Conservation (phyloP, 2,888 invertebrate species). For the Dromius quadrimaculatus region DNA sequence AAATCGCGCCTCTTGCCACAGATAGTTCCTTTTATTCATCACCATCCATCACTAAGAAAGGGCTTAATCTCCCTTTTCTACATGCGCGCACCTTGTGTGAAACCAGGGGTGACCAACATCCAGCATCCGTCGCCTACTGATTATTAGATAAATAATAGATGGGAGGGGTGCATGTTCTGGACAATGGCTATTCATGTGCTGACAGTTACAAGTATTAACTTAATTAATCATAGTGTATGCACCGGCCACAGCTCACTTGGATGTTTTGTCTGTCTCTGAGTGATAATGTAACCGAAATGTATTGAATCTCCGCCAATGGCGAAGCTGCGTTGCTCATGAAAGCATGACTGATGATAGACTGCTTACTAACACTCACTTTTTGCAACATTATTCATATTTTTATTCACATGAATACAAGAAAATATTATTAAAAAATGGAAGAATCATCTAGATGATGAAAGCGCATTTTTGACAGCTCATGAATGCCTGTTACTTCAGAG, state of each 20-base stretch:
- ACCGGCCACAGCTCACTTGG: constrained; percentile 2
- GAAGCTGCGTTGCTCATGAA: background rate
- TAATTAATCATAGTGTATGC: constrained; percentile 56
- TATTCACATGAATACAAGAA: background rate
- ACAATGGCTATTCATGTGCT: constrained; percentile 53
- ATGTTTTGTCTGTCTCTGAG: constrained; percentile 11
- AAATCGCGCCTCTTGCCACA: constrained; percentile 21
- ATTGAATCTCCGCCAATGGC: background rate
- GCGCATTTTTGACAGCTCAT: no score
- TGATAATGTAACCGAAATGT: constrained; percentile 11
- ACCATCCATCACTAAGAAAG: constrained; percentile 23
- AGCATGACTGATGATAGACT: constrained; percentile 9
- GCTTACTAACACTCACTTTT: constrained; percentile 3
- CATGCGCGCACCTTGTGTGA: constrained; percentile 38
- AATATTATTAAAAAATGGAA: no score
- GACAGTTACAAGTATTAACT: constrained; percentile 59
- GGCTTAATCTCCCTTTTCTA: constrained; percentile 23
- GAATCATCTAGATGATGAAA: no score
- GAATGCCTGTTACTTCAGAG: no score
- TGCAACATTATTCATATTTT: constrained; percentile 4
- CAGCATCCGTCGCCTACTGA: constrained; percentile 28
- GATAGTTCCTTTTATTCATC: background rate
- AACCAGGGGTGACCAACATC: constrained; percentile 14
- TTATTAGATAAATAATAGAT: constrained; percentile 44
- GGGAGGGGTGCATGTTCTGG: constrained; percentile 1